These are phyloP conservation scores for Dicrostonyx torquatus DNA, from an alignment of 2,797 vertebrate species.

Conservation along the genomic window DNA sequence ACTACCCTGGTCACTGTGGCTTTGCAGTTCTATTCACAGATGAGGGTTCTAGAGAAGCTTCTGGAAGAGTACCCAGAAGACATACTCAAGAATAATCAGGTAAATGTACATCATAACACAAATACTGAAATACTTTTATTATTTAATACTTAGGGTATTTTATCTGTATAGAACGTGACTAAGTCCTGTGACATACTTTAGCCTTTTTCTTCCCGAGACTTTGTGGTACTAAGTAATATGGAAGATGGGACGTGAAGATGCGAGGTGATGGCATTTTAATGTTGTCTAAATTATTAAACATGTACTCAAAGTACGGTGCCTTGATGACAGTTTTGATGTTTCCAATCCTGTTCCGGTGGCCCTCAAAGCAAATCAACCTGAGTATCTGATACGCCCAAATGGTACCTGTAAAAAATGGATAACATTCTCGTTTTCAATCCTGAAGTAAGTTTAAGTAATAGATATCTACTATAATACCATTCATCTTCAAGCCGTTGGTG, in stretches of 20 bases:
- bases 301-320: not conserved
- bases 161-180: not conserved
- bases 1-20: not conserved
- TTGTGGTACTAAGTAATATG: conserved; percentile 56
- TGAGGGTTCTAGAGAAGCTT: not conserved
- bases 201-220: conserved; percentile 37
- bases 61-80: too few species aligned
- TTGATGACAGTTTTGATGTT: accelerated
- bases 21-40: not conserved
- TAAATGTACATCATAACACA: not conserved
- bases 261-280: not conserved
- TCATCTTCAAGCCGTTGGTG: not conserved
- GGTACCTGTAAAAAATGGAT: conserved; percentile 48
- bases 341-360: not conserved
- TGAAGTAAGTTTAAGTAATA: not conserved
- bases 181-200: conserved; percentile 30
- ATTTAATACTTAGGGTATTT: not conserved
- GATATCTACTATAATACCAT: not conserved
- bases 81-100: not conserved
- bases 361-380: conserved; percentile 42
- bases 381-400: conserved; percentile 56
- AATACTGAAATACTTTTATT: not conserved
- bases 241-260: not conserved
- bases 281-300: accelerated
- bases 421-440: not conserved